Percentiles rank a stretch among this genome's conserved stretches.
Evolutionary conservation across 2,888 invertebrate species (phyloP).

Genomic region (Calameuta filiformis): DNA sequence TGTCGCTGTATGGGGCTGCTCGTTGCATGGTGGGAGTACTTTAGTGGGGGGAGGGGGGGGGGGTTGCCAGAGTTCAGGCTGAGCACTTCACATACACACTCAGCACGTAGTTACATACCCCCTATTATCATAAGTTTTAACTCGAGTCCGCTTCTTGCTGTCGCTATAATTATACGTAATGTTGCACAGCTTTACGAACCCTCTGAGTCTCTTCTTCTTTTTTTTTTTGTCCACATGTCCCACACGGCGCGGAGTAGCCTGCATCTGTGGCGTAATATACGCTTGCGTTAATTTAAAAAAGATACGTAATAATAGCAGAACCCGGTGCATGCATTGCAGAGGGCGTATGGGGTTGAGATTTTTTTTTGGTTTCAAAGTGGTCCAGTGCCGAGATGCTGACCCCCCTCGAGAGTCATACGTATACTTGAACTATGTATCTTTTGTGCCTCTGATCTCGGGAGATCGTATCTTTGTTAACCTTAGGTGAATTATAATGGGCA

Average conservation of each 20-base stretch:
- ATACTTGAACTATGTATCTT: not conserved
- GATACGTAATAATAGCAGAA: slow-evolving; percentile 27
- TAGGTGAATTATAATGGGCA: slow-evolving; percentile 18
- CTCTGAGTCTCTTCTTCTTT: slow-evolving; percentile 21
- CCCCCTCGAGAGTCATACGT: not conserved
- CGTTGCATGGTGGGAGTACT: not conserved
- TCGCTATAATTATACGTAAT: slow-evolving; percentile 48
- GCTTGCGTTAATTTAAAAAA: slow-evolving; percentile 41
- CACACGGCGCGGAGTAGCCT: slow-evolving; percentile 18
- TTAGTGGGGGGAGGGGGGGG: not conserved
- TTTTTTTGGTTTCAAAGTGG: slow-evolving; percentile 1
- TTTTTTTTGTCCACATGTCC: slow-evolving; percentile 16
- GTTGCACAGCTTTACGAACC: slow-evolving; percentile 30
- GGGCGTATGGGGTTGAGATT: slow-evolving; percentile 5
- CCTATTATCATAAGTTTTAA: slow-evolving; percentile 50
- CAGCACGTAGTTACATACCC: slow-evolving; percentile 20
- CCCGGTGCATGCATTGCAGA: not conserved
- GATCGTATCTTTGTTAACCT: slow-evolving; percentile 16
- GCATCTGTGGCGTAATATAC: slow-evolving; percentile 36
- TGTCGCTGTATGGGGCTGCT: not conserved
- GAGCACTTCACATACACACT: slow-evolving; percentile 26
- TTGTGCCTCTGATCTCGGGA: slow-evolving; percentile 1
- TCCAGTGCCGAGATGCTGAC: slow-evolving; percentile 3
- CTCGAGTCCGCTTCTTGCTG: slow-evolving; percentile 43
- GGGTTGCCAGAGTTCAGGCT: slow-evolving; percentile 8